Percentiles rank a stretch among this genome's conserved stretches.
Evolutionary conservation across 1,140 invertebrate genomes (phyloP).

Genomic region (Dysdera silvatica): DNA sequence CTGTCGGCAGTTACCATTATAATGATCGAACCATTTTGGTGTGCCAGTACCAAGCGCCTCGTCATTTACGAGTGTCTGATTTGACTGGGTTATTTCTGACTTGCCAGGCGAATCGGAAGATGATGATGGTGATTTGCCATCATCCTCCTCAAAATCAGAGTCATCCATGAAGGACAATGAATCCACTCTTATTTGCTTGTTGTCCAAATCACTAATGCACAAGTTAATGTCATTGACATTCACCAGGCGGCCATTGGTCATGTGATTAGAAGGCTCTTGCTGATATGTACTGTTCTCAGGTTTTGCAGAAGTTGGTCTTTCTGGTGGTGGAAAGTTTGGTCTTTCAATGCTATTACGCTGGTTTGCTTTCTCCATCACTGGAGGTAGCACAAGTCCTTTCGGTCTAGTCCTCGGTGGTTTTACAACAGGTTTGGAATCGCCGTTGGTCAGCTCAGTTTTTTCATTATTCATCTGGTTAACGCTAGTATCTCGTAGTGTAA

Average conservation of each 20-base stretch:
- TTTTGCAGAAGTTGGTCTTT: constrained; percentile 1
- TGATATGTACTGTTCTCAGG: too few species aligned
- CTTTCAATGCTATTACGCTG: background rate
- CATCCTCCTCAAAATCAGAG: constrained; percentile 5
- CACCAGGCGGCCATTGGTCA: background rate
- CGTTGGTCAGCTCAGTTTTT: too few species aligned
- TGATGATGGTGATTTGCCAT: too few species aligned
- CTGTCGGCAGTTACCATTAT: constrained; percentile 12
- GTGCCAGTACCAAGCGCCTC: constrained; percentile 14
- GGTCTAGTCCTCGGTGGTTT: constrained; percentile 1
- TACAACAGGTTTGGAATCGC: background rate
- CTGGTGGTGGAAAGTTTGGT: constrained; percentile 13
- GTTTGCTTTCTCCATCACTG: constrained; percentile 3
- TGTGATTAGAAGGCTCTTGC: background rate
- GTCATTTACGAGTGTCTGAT: background rate
- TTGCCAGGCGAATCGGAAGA: background rate
- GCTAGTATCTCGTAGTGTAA: too few species aligned
- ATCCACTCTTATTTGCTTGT: too few species aligned
- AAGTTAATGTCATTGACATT: constrained; percentile 18
- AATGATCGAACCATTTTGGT: constrained; percentile 27
- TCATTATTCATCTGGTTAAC: too few species aligned
- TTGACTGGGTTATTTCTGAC: background rate
- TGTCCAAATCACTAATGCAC: too few species aligned
- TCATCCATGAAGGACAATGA: constrained; percentile 14
- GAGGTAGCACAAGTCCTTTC: background rate